phyloP scores from a whole-genome alignment of 2,888 invertebrate genomes.

The Nomada flava region DNA sequence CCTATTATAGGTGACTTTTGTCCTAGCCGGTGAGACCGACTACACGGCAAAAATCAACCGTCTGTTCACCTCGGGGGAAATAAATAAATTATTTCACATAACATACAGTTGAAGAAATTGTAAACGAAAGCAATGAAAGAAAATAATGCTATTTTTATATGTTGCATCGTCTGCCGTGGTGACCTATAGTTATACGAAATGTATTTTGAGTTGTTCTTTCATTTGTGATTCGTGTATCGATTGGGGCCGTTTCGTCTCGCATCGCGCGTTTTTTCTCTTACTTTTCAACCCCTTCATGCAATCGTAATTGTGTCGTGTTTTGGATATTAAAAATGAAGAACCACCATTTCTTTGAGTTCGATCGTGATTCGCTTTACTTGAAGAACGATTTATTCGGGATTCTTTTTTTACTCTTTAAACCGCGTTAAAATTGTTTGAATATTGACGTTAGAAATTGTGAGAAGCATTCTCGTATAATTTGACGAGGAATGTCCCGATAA shows the following conservation, averaged over 20 bases:
- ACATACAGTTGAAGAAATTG: constrained; percentile 70
- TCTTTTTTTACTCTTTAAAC: constrained; percentile 42
- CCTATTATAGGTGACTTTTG: constrained; percentile 53
- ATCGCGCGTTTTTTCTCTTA: neutral
- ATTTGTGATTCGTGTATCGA: constrained; percentile 48
- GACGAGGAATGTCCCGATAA: constrained; percentile 63
- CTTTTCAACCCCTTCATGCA: neutral
- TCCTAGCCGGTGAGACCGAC: constrained; percentile 34
- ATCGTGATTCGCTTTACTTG: constrained; percentile 18
- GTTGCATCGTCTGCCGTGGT: constrained; percentile 72
- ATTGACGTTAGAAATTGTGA: constrained; percentile 56
- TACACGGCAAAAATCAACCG: constrained; percentile 52
- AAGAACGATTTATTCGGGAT: constrained; percentile 20
- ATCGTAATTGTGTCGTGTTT: constrained; percentile 15
- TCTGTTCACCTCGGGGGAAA: constrained; percentile 58
- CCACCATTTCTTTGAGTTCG: constrained; percentile 20
- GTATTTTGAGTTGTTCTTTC: constrained; percentile 47
- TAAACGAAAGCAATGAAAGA: constrained; percentile 74
- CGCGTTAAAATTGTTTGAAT: constrained; percentile 47
- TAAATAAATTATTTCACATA: constrained; percentile 71
- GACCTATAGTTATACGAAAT: constrained; percentile 68
- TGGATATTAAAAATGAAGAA: constrained; percentile 3
- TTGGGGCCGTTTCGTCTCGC: constrained; percentile 65
- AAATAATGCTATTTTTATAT: constrained; percentile 75
- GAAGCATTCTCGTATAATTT: constrained; percentile 56